Evolutionary conservation across 2,113 vertebrate species (phyloP).

Genomic region (Oenanthe oenanthe): DNA sequence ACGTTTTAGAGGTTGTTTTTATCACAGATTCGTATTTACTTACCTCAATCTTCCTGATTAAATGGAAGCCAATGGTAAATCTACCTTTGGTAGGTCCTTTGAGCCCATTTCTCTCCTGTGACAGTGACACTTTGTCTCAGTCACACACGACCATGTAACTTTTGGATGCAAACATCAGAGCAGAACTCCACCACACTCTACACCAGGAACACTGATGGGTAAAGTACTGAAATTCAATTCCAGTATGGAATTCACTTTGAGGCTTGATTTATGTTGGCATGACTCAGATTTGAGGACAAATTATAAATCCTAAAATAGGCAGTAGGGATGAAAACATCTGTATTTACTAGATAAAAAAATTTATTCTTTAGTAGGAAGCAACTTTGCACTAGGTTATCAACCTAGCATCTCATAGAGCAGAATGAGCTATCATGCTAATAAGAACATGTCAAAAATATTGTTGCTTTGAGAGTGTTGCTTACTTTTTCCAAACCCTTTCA

Average conservation of each 20-base stretch:
- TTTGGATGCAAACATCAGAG: background rate
- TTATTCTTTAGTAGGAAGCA: background rate
- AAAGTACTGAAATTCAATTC: background rate
- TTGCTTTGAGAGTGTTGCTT: background rate
- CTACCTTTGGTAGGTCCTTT: background rate
- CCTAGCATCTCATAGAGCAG: background rate
- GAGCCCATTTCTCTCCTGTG: background rate
- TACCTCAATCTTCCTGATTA: background rate
- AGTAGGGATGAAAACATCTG: background rate
- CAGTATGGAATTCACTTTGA: background rate
- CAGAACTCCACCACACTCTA: background rate
- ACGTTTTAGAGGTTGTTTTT: background rate
- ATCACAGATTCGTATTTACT: background rate
- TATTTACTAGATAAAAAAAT: conserved; percentile 2
- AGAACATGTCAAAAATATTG: background rate
- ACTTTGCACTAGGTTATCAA: background rate
- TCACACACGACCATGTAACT: rapidly evolving
- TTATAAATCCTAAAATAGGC: background rate
- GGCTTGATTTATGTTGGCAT: background rate
- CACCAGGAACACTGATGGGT: background rate
- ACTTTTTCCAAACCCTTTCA: background rate
- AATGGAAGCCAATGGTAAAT: background rate
- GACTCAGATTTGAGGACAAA: background rate
- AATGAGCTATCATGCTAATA: background rate
- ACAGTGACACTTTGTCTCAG: background rate